Base-by-base conservation (phyloP, 2,888 invertebrate genomes). In the Thereva unica region DNA sequence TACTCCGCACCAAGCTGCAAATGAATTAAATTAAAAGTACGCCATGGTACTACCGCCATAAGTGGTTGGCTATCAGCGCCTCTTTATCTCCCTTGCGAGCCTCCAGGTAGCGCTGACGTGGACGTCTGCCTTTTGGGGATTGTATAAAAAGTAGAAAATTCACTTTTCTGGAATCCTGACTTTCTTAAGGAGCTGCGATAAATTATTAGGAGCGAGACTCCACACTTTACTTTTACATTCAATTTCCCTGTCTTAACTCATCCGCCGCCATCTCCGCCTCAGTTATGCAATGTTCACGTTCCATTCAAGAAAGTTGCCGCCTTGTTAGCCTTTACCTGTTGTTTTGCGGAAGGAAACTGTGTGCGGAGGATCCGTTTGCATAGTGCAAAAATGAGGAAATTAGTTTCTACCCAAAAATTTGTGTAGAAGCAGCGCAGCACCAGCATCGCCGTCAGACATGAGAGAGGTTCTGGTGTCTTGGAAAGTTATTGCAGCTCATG, bases 221-320 rank as follows among this genome's bases (percentile, higher is more conserved):
- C 40, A 50, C 61, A 41, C 41, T 61, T 61, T 50, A 49, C 50
- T 61, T 61, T 61, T 61, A 61, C 61, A 61, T 61, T 61, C 61
- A 61, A 61, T 61, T 61, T 50, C 50, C 61, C 42, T 49, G 49
- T 38, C 50, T 61, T 61, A 61, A 61, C 50, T 61, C 61, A 61
- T 50, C 61, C 50, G 23, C 61, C 50, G 23, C 42, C 38, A n/a
- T 23, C 37, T 50, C n/a, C n/a, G n/a, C n/a, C 23, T 23, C 23
- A 23, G 50, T 45, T 61, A 61, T 61, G 61, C 61, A 61, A 50
- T 50, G 23, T 23, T 23, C 50, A 41, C 61, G 49, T 61, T 34
- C 61, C 61, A 41, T 45, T 35, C 34, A 61, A 61, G 61, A 50
- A 59, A 61, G 50, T 61, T 61, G 42, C 50, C 50, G 42, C 50